These are phyloP conservation scores for Proterorhinus semilunaris DNA, from an alignment of 2,113 vertebrate species.

Conservation along the genomic window DNA sequence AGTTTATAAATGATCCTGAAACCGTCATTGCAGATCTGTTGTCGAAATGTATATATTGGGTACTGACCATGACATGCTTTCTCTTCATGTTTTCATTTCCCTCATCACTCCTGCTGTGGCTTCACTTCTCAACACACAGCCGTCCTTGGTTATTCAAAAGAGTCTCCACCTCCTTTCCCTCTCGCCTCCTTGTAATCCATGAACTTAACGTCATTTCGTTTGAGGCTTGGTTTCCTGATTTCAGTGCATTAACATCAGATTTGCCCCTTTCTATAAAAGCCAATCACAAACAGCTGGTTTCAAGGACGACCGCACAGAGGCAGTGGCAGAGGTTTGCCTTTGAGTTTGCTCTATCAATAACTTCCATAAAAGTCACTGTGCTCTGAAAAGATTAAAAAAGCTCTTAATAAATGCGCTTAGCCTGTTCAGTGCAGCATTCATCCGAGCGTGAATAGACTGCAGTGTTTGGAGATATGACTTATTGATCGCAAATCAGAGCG, in stretches of 20 bases:
- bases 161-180: background rate
- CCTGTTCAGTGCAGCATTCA: background rate
- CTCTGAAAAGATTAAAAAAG: constrained; percentile 8
- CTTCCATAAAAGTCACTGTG: constrained; percentile 10
- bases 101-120: background rate
- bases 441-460: background rate
- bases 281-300: constrained; percentile 4
- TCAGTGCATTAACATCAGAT: background rate
- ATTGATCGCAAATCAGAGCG: constrained; percentile 9
- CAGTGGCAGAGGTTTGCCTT: background rate
- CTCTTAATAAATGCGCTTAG: constrained; percentile 4
- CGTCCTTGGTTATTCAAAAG: background rate
- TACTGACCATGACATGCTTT: no score
- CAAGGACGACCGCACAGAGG: constrained; percentile 1
- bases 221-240: background rate
- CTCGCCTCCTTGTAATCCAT: background rate
- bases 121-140: background rate
- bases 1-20: no score
- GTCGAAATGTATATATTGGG: no score
- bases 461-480: constrained; percentile 10
- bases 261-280: background rate
- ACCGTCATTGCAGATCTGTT: no score
- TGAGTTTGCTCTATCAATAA: constrained; percentile 10
- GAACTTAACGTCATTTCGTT: background rate
- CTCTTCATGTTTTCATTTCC: background rate